Conservation (phyloP, 2,113 vertebrate genomes). For the Amazona vittata region DNA sequence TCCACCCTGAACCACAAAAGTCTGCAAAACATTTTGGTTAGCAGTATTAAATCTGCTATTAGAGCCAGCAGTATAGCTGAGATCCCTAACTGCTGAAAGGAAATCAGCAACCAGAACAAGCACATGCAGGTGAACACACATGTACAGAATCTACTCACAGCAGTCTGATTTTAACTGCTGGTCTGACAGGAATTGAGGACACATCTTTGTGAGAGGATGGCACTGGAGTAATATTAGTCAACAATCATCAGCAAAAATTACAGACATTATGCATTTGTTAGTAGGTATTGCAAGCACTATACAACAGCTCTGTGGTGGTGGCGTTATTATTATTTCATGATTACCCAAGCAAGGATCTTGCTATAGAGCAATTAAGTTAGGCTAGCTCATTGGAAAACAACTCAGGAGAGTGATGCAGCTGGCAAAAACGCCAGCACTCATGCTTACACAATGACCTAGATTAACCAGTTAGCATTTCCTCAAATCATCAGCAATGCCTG, state of each 20-base stretch:
- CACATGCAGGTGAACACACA: background rate
- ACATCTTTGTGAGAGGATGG: background rate
- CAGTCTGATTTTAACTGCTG: background rate
- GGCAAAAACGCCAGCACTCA: slow-evolving; percentile 26
- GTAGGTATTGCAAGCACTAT: background rate
- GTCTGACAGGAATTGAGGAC: background rate
- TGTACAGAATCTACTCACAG: background rate
- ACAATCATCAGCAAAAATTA: background rate
- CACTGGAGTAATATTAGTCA: background rate
- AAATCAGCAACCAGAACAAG: background rate
- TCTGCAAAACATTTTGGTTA: background rate
- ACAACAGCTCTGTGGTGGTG: background rate
- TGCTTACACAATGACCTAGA: slow-evolving; percentile 29
- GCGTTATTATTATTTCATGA: background rate
- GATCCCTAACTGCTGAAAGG: background rate
- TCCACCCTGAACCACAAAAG: background rate
- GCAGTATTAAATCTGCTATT: background rate
- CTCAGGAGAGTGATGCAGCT: slow-evolving; percentile 23
- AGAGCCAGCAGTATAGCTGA: background rate
- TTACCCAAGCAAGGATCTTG: background rate
- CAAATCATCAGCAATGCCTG: background rate
- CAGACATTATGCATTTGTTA: background rate
- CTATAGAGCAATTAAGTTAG: slow-evolving; percentile 9
- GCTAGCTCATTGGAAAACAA: background rate
- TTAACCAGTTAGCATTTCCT: slow-evolving; percentile 28